These are phyloP conservation scores for Scaptomyza graminum DNA, from an alignment of 1,140 invertebrate species.

Conservation along the genomic window DNA sequence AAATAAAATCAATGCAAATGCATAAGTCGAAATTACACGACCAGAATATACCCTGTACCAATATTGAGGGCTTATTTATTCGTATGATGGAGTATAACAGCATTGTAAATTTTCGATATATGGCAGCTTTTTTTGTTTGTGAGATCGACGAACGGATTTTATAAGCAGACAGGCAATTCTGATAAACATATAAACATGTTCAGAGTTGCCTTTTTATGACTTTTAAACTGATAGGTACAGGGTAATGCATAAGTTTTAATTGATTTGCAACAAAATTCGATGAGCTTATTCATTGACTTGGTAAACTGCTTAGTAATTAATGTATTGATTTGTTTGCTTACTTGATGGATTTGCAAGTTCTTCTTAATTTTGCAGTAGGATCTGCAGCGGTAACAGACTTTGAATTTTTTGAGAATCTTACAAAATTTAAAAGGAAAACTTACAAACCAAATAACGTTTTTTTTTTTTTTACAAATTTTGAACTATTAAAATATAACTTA, in stretches of 20 bases:
- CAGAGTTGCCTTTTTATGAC: not conserved
- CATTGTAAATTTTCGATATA: not conserved
- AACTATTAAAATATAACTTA: slow-evolving; percentile 15
- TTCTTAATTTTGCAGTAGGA: not conserved
- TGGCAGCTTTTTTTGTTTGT: slow-evolving; percentile 3
- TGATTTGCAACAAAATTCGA: slow-evolving; percentile 58
- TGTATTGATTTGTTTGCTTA: slow-evolving; percentile 11
- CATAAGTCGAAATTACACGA: no score
- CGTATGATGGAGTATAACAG: no score
- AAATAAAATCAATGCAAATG: not conserved
- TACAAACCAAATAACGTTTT: slow-evolving; percentile 39
- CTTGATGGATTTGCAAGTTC: slow-evolving; percentile 16
- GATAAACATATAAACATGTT: not conserved
- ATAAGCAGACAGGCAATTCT: not conserved
- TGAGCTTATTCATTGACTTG: slow-evolving; percentile 45
- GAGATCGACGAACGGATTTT: not conserved
- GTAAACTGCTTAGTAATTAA: not conserved
- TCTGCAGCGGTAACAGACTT: slow-evolving; percentile 15
- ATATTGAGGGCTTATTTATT: not conserved
- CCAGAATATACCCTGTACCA: slow-evolving; percentile 11
- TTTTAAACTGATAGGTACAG: not conserved
- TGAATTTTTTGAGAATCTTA: slow-evolving; percentile 9
- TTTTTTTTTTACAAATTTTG: slow-evolving; percentile 1
- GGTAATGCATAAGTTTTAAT: slow-evolving; percentile 4
- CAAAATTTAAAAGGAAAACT: slow-evolving; percentile 11